Conservation (phyloP, 2,888 invertebrate species). For the Drosophila nr. medialis region DNA sequence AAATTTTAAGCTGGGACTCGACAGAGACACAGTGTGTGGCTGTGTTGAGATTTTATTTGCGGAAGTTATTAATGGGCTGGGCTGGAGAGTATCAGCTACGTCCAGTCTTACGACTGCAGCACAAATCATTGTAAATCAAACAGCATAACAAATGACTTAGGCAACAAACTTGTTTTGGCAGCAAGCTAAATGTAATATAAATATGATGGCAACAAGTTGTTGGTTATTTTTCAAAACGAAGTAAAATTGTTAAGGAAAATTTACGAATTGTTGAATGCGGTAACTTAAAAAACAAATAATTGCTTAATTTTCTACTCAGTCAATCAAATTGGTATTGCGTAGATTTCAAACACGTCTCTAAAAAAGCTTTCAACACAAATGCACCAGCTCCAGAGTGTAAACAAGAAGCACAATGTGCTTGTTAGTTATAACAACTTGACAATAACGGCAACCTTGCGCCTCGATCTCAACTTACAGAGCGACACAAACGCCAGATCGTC, state of each 20-base stretch:
- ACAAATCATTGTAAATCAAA: constrained; percentile 31
- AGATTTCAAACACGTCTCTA: constrained; percentile 12
- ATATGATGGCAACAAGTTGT: background rate
- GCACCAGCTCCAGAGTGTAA: background rate
- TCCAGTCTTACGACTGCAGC: constrained; percentile 37
- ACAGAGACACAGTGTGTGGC: constrained; percentile 23
- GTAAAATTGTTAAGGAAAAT: background rate
- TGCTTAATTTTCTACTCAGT: background rate
- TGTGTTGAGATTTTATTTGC: constrained; percentile 62
- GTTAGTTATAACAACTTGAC: constrained; percentile 66
- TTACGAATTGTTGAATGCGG: background rate
- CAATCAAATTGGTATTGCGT: background rate
- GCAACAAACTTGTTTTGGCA: constrained; percentile 51
- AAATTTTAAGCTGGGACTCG: constrained; percentile 63
- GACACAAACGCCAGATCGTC: constrained; percentile 43
- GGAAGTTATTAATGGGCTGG: constrained; percentile 64
- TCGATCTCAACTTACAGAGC: constrained; percentile 66
- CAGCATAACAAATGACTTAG: constrained; percentile 56
- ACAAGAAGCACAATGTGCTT: constrained; percentile 43
- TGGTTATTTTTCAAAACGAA: background rate
- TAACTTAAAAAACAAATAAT: background rate
- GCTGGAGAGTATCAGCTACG: constrained; percentile 35
- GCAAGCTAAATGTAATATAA: constrained; percentile 6
- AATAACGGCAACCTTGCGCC: constrained; percentile 77
- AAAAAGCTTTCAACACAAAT: constrained; percentile 17